phyloP scores from a whole-genome alignment of 2,113 vertebrate genomes.

The Balaeniceps rex region DNA sequence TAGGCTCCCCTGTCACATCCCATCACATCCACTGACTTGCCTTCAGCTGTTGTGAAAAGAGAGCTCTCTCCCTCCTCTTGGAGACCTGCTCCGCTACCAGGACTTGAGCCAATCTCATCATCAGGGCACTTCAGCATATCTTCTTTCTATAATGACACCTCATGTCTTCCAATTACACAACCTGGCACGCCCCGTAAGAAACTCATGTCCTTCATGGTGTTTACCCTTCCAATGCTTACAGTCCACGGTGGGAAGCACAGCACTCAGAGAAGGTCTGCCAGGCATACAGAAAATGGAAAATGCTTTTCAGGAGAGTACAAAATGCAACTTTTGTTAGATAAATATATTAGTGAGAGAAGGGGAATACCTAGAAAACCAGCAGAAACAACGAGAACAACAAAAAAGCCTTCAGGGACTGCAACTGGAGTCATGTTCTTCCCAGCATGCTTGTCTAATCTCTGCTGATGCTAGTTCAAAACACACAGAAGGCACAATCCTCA shows the following conservation, averaged over 20 bases:
- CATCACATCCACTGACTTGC: not conserved
- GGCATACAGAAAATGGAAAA: not conserved
- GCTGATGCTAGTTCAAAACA: constrained; percentile 10
- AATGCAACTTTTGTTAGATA: not conserved
- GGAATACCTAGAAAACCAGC: not conserved
- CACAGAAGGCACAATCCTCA: not conserved
- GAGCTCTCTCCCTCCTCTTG: not conserved
- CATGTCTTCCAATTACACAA: not conserved
- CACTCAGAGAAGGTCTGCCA: not conserved
- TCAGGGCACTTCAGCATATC: not conserved
- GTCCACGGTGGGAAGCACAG: not conserved
- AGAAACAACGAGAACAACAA: not conserved
- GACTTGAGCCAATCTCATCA: not conserved
- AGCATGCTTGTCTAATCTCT: constrained; percentile 1
- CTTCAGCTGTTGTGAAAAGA: not conserved
- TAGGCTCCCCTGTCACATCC: not conserved
- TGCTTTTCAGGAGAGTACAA: not conserved
- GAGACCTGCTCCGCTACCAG: not conserved
- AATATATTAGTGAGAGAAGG: not conserved
- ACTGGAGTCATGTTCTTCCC: not conserved
- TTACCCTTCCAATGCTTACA: not conserved
- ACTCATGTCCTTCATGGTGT: not conserved
- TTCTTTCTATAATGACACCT: not conserved
- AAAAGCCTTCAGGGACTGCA: not conserved
- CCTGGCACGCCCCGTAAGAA: not conserved